Conservation (phyloP, 2,888 invertebrate species). For the Polydrusus pterygomalis region DNA sequence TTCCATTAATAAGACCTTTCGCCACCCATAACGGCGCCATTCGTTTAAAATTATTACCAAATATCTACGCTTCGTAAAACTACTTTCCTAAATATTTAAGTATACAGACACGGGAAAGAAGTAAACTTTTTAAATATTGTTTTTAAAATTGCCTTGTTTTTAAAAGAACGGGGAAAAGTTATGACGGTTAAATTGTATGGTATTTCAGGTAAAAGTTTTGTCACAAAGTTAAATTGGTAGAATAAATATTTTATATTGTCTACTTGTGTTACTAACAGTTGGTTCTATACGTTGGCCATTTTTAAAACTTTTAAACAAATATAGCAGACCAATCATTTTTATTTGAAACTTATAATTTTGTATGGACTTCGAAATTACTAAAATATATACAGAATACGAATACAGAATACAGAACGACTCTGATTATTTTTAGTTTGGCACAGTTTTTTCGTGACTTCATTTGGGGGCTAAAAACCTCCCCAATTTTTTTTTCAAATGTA, state of each 20-base stretch:
- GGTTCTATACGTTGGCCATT: not conserved
- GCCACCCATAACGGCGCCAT: constrained; percentile 16
- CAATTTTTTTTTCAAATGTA: too few relatives aligned
- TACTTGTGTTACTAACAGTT: not conserved
- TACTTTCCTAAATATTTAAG: constrained; percentile 11
- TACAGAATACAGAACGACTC: too few relatives aligned
- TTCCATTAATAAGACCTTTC: not conserved
- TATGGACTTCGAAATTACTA: too few relatives aligned
- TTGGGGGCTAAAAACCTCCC: too few relatives aligned
- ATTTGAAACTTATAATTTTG: not conserved
- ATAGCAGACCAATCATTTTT: not conserved
- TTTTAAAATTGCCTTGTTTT: constrained; percentile 29
- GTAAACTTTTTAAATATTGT: constrained; percentile 21
- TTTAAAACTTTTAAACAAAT: not conserved
- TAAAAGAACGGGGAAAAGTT: constrained; percentile 4
- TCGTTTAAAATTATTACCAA: constrained; percentile 12
- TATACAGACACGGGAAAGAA: constrained; percentile 5
- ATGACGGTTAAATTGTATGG: constrained; percentile 11
- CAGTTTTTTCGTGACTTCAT: too few relatives aligned
- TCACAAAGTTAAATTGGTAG: not conserved
- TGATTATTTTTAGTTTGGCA: too few relatives aligned
- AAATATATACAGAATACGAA: too few relatives aligned
- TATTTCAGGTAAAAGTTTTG: constrained; percentile 3
- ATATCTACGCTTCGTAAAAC: constrained; percentile 1
- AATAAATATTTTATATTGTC: constrained; percentile 10